Base-by-base conservation (phyloP, 2,888 invertebrate species). In the Nysson spinosus region DNA sequence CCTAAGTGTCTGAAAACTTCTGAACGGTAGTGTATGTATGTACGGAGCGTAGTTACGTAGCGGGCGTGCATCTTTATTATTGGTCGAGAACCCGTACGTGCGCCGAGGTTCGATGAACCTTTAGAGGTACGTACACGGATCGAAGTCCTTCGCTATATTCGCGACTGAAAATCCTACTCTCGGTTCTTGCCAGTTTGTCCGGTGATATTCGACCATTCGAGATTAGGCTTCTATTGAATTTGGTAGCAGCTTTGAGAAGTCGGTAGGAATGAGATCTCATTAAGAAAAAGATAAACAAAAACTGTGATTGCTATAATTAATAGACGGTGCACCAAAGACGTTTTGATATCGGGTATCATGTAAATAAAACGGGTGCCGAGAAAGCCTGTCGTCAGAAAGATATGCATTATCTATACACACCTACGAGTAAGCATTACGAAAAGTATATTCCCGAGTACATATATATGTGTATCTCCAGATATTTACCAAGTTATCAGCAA, bases 61-160 rank as follows among this genome's bases (percentile, higher is more conserved):
- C 65, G 64, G 68, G 71, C 69, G 76, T 77, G 77, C 73, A 77
- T 77, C 77, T 77, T 77, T 77, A 78, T 77, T 78, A 76, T 78
- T 77, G 66, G 71, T 37, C 71, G 69, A 75, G 78, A 78, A 65
- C 64, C 64, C 66, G 71, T 76, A 73, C 64, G 64, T 40, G 56
- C 61, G 52, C 30, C 64, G 43, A 55, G 57, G 77, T 77, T 77
- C 77, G 73, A 77, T 76, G 78, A 77, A 78, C 77, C 68, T 65
- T 73, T 65, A 54, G 57, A 50, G 67, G 50, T 69, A 66, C 47
- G 60, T 52, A 50, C 42, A 69, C 44, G 61, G 26, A 77, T 77
- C 56, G 66, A 62, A 63, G 50, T 56, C 66, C 63, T 46, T 19
- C 44, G 24, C 9, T 39, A 22, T 47, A 54, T 63, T 67, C 51